Evolutionary conservation across 1,140 invertebrate genomes (phyloP).

Genomic region (honey bee (Apis mellifera)): Amel_HAv3.1 CM009931.2:6224001-6224500

Average conservation of each 20-base stretch:
- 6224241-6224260: conserved; percentile 43
- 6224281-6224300: background rate
- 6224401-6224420: too few relatives aligned
- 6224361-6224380: background rate
- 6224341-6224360: background rate
- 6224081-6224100: conserved; percentile 97
- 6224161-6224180: conserved; percentile 95
- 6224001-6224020: conserved; percentile 95
- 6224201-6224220: conserved; percentile 95
- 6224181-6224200: conserved; percentile 94
- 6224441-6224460: too few relatives aligned
- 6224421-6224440: too few relatives aligned
- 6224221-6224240: conserved; percentile 98
- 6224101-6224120: conserved; percentile 99
- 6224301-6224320: background rate
- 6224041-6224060: conserved; percentile 98
- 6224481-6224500: too few relatives aligned
- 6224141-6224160: conserved; percentile 97
- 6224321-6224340: background rate
- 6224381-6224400: background rate
- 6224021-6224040: conserved; percentile 95
- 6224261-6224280: conserved; percentile 21
- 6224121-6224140: conserved; percentile 96
- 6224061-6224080: conserved; percentile 99
- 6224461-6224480: too few relatives aligned